Evolutionary conservation across 2,888 invertebrate genomes (phyloP), one percentile per base, ranked within the genome.

Genomic region (Ormyrus pomaceus): DNA sequence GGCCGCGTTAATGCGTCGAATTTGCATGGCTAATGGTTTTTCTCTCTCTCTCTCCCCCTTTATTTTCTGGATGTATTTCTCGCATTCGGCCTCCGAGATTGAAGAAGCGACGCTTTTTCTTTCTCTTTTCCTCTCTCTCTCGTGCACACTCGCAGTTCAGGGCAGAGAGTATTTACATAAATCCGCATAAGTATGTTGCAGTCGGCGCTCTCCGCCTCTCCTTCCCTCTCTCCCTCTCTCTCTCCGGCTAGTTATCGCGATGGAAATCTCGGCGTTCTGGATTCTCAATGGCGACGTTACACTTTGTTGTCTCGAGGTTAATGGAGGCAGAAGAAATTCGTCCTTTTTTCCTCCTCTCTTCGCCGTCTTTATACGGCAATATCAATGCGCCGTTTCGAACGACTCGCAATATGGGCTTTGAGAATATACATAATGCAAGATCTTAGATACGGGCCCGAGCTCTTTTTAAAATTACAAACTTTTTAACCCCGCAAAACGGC

Each of bases 231-330:
- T 56, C 58, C 6, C 56, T 56, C 56, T 56, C 62, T 62, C 53
- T 56, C 58, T 19, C 53, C 53, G 55, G 58, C 45, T 61, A 71
- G 62, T 72, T 73, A 77, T 80, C 70, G 58, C 58, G 64, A 70
- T 65, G 79, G 56, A 79, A 75, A 79, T 79, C 59, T 56, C 68
- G 56, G 70, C 56, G 79, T 70, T 69, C 74, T 75, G 70, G 64
- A 79, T 79, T 75, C 70, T 70, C 73, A 71, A 61, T 59, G 65
- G 75, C 70, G 50, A 71, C 79, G 66, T 61, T 75, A 70, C 61
- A 74, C 74, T 78, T 78, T 78, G 81, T 78, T 70, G 78, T 77
- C 77, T 78, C 71, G 81, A 78, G 78, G 74, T 74, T 74, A 78
- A 75, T 71, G 74, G 81, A 73, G 53, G 55, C 56, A 53, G 55